phyloP scores from a whole-genome alignment of 2,113 vertebrate species.

The Oncorhynchus nerka region DNA sequence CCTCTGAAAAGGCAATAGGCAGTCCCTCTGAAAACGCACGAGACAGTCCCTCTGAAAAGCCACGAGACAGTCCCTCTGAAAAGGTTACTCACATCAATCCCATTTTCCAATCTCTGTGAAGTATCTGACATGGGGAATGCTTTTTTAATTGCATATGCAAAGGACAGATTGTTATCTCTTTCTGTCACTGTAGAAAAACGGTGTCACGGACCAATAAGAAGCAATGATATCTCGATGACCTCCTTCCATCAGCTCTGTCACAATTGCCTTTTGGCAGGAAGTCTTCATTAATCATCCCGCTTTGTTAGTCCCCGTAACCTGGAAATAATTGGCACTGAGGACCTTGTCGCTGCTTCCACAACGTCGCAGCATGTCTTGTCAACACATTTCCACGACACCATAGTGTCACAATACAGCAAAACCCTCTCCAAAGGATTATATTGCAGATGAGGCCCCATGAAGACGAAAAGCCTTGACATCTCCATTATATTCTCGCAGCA shows the following conservation, averaged over 20 bases:
- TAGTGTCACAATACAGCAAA: not conserved
- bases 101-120: not conserved
- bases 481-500: not conserved
- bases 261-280: not conserved
- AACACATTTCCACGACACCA: not conserved
- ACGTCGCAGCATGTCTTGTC: not conserved
- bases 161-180: not conserved
- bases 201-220: not conserved
- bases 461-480: not conserved
- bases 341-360: not conserved
- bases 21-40: too few species aligned
- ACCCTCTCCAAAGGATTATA: not conserved
- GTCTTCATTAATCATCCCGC: not conserved
- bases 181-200: not conserved
- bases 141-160: not conserved
- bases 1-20: too few species aligned
- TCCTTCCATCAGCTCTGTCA: not conserved
- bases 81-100: not conserved
- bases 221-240: not conserved
- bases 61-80: not conserved
- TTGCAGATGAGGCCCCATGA: not conserved
- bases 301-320: not conserved
- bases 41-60: too few species aligned
- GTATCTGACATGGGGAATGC: not conserved
- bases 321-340: slow-evolving; percentile 4